Evolutionary conservation across 2,113 vertebrate species (phyloP), one percentile per base, ranked within the genome.

Genomic region (Trochalopteron elliotii): DNA sequence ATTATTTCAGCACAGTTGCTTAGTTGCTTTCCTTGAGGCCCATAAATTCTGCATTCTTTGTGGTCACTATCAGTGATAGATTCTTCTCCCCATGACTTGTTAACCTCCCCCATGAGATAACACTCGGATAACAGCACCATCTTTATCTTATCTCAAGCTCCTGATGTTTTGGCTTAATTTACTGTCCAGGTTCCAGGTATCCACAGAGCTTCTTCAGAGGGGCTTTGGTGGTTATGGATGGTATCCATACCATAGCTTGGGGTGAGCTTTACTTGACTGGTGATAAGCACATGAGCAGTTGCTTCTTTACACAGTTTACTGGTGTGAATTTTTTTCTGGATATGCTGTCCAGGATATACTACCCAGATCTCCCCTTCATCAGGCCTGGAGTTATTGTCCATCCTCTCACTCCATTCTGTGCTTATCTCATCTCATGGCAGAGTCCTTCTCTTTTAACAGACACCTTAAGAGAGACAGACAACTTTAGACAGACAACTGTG

Each of bases 191-290:
- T 28, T 75, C 15, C 40, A n/a, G 50, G 6, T 16, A 65, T n/a
- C 12, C 42, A 40, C 6, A 40, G 59, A 28, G 30, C 30, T 8
- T 56, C 9, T 39, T 64, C n/a, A 28, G 28, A 47, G 19, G 6
- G 15, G 15, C 6, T 49, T 49, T 0, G 0, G 30, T 40, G 50
- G 33, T 40, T 28, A 47, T 20, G 15, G 30, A n/a, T 47, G 35
- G 8, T 27, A 40, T 40, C 19, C 19, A 30, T 40, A 10, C 12
- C 12, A 40, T n/a, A n/a, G 17, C 8, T n/a, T 40, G 24, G 24
- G 15, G 8, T n/a, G 50, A 56, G 4, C 30, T 49, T 49, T 56
- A 3, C 31, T 63, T 28, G 12, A 8, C 50, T 84, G 12, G 15
- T 15, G 19, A 23, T 56, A n/a, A 56, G 9, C 4, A 2, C 10